A percentile compares a stretch with the other conserved stretches of the same genome.
Conservation (phyloP, 2,888 invertebrate species). For the Synergus japonicus region DNA sequence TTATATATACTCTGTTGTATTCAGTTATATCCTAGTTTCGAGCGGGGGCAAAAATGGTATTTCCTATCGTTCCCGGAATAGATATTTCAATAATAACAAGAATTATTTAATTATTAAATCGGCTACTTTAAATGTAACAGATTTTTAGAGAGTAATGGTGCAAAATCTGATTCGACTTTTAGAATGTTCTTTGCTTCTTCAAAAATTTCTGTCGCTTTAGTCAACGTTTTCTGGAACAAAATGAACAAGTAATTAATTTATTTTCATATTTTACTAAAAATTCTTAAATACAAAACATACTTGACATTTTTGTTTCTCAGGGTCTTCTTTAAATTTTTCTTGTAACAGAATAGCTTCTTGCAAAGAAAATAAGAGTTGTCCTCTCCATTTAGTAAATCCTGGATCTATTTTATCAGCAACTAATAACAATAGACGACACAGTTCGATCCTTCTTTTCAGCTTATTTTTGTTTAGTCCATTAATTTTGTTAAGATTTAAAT, state of each 20-base stretch:
- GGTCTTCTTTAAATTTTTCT: background rate
- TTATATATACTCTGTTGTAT: constrained; percentile 24
- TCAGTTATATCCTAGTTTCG: background rate
- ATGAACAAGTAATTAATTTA: background rate
- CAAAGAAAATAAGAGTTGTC: background rate
- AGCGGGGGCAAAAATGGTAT: too few relatives aligned
- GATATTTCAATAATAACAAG: too few relatives aligned
- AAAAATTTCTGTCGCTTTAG: background rate
- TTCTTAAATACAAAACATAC: background rate
- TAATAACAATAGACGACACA: constrained; percentile 1
- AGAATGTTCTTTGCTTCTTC: background rate
- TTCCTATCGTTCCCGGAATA: too few relatives aligned
- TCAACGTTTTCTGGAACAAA: background rate
- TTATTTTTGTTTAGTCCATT: background rate
- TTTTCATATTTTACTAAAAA: background rate
- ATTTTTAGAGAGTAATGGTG: background rate
- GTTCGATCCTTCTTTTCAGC: constrained; percentile 8
- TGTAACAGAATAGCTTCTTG: constrained; percentile 4
- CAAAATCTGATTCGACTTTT: constrained; percentile 5
- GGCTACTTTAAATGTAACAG: background rate
- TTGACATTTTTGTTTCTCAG: background rate
- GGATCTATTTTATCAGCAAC: constrained; percentile 16
- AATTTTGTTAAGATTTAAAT: background rate
- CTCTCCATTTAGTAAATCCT: constrained; percentile 15
- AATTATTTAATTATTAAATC: background rate